Evolutionary conservation across 2,888 invertebrate genomes (phyloP), one percentile per base, ranked within the genome.

Genomic region (Metacarcinus magister): DNA sequence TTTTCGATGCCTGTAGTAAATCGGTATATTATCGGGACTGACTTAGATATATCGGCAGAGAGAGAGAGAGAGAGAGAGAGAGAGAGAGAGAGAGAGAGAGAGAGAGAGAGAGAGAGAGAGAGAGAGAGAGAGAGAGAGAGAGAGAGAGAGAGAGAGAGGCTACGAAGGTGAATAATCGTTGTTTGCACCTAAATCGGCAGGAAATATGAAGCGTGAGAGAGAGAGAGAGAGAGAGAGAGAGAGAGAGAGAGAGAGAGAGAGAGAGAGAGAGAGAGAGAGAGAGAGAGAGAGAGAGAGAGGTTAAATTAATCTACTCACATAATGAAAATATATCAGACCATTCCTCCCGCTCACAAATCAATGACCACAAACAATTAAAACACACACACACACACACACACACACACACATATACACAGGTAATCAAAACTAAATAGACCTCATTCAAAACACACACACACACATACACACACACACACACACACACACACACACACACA

Each of bases 401-500:
- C 67, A 67, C 67, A 67, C 44, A 43, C 44, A n/a, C n/a, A n/a
- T n/a, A n/a, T n/a, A n/a, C n/a, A 32, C 32, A 28, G 16, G 23
- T n/a, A 87, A 13, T 19, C 32, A n/a, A n/a, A n/a, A n/a, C n/a
- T n/a, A n/a, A n/a, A n/a, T n/a, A n/a, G n/a, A n/a, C 10, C 8
- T 10, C 8, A 87, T 87, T n/a, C 8, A 87, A n/a, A n/a, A n/a
- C n/a, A n/a, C n/a, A n/a, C n/a, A n/a, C n/a, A n/a, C n/a, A n/a
- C n/a, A n/a, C n/a, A n/a, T 10, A 87, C 10, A 87, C 2, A 87
- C 10, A 87, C 54, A 87, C 2, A 28, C 32, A 28, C 87, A 87
- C 87, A 87, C n/a, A 87, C 87, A 89, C 89, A 43, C 89, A 89
- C 89, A 92, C 92, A 92, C 92, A 46, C 92, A 93, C 93, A 93